phyloP scores from a whole-genome alignment of 2,888 invertebrate species.

The Cheilosia soror region DNA sequence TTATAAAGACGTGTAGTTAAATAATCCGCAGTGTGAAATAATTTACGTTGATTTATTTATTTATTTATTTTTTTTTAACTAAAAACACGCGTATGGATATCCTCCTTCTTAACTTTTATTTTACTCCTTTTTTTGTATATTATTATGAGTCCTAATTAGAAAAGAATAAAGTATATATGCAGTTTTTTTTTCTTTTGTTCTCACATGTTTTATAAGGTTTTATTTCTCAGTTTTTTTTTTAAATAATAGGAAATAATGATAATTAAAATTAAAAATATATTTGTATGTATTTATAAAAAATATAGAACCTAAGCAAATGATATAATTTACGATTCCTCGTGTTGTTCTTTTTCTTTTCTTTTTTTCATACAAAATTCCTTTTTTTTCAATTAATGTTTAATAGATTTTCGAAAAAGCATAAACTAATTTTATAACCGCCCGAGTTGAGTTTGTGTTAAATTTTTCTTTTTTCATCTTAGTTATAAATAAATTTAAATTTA shows the following conservation, averaged over 20 bases:
- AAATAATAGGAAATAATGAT: conserved; percentile 53
- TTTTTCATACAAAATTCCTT: conserved; percentile 67
- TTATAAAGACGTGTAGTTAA: not conserved
- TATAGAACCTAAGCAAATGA: conserved; percentile 63
- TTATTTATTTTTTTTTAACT: not conserved
- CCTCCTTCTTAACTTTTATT: not conserved
- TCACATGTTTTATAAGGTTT: conserved; percentile 24
- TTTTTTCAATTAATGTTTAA: conserved; percentile 64
- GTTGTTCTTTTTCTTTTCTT: not conserved
- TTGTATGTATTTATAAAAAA: conserved; percentile 50
- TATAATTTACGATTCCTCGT: conserved; percentile 41
- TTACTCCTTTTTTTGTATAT: conserved; percentile 7
- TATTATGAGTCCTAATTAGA: conserved; percentile 12
- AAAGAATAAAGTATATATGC: conserved; percentile 29
- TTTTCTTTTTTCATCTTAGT: conserved; percentile 66
- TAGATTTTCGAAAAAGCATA: conserved; percentile 54
- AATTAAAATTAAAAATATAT: conserved; percentile 58
- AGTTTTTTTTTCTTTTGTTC: conserved; percentile 6
- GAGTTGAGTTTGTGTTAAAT: conserved; percentile 23
- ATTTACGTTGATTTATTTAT: conserved; percentile 17
- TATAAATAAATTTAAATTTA: conserved; percentile 76
- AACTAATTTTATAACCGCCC: conserved; percentile 61
- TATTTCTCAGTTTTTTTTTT: conserved; percentile 5
- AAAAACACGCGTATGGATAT: conserved; percentile 19
- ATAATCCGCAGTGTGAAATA: conserved; percentile 1